These are phyloP conservation scores for Pyrochroa serraticornis DNA, from an alignment of 2,888 invertebrate species.

Conservation along the genomic window DNA sequence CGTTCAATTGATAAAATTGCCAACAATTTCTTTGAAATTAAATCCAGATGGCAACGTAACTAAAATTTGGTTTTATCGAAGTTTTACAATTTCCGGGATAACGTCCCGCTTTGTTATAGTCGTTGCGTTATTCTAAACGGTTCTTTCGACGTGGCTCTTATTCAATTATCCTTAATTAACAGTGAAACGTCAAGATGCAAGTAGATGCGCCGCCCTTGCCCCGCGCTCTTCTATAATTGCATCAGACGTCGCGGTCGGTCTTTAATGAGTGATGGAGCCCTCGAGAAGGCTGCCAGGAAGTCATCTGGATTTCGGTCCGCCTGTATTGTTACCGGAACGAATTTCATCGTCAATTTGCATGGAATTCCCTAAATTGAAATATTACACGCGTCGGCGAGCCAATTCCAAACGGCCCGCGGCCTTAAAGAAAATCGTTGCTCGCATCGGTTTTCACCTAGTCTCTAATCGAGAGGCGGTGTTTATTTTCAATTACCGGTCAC, in stretches of 20 bases:
- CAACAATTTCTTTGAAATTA: no score
- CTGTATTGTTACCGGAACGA: constrained; percentile 12
- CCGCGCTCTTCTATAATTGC: constrained; percentile 31
- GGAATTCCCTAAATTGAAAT: constrained; percentile 31
- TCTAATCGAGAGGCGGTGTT: background rate
- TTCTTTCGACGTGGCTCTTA: constrained; percentile 17
- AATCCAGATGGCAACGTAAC: no score
- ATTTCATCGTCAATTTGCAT: constrained; percentile 26
- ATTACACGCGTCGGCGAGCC: constrained; percentile 51
- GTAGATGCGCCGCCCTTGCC: constrained; percentile 24
- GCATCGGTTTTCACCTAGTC: background rate
- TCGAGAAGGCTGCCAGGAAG: constrained; percentile 26
- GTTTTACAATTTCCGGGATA: no score
- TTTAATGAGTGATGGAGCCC: constrained; percentile 34
- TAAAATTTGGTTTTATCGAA: no score
- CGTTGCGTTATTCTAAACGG: constrained; percentile 15
- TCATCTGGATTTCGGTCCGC: constrained; percentile 9
- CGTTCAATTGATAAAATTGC: no score
- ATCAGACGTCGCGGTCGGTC: constrained; percentile 29
- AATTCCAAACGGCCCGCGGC: constrained; percentile 39
- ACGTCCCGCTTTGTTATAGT: no score
- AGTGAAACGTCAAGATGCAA: constrained; percentile 20
- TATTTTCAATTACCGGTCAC: background rate
- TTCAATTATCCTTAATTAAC: constrained; percentile 34
- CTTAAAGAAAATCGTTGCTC: background rate